Evolutionary conservation across 1,140 invertebrate species (phyloP), one percentile per base, ranked within the genome.

Genomic region (Portunus trituberculatus): DNA sequence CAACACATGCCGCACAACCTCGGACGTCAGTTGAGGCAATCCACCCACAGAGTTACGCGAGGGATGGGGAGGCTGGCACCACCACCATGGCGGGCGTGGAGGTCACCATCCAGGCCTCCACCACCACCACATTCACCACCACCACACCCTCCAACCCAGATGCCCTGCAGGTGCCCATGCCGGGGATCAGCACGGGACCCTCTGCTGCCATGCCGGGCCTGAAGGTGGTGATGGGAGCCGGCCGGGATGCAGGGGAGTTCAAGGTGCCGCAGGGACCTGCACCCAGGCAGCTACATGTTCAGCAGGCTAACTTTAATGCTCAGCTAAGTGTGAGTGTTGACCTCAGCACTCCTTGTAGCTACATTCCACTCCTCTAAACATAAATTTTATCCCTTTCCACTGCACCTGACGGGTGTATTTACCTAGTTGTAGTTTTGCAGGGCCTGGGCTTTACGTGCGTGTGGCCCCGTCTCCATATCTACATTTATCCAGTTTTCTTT

Each of bases 231-330:
- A 31, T 92, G 31, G 94, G 94, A 29, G 20, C 31, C 28, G 94
- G 89, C 29, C 45, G 76, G 3, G 94, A 92, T 0, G 94, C 52
- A 4, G 94, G 94, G 28, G 94, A 95, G 83, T 95, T 95, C 48
- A 88, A 91, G 59, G 94, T 95, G 31, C 94, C 94, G n/a, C 10
- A 82, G 16, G 94, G 76, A n/a, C 94, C 94, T 16, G 94, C 94
- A 29, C 94, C 94, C 12, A 46, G 94, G n/a, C 94, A 92, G 32
- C 52, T 82, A 31, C 90, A 95, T 31, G 45, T 76, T 10, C 94
- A 95, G 59, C 94, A 95, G 48, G 94, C 94, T 12, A 95, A 86
- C 94, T 95, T 95, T 28, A 95, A 95, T 82, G 94, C 94, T 29
- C 94, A 95, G 45, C 94, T 95, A 16, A 95, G 59, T 92, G 94